Percentiles rank a stretch among this genome's conserved stretches.
Conservation (phyloP, 1,140 invertebrate species). For the Scaptomyza montana region DNA sequence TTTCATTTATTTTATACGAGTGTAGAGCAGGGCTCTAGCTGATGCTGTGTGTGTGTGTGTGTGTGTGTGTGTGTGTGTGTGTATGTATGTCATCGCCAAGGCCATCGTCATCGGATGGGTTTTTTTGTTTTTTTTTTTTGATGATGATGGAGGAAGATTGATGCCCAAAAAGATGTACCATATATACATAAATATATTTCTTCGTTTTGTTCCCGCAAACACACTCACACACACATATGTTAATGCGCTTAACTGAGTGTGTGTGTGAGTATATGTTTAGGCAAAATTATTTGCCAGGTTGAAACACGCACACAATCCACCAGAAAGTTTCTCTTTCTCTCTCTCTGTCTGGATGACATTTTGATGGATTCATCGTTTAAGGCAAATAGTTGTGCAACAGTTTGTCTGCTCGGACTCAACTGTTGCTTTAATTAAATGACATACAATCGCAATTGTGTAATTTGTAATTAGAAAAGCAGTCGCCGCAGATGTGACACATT, state of each 20-base stretch:
- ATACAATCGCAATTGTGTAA: constrained; percentile 27
- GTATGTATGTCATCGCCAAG: constrained; percentile 10
- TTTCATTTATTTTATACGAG: constrained; percentile 72
- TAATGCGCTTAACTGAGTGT: background rate
- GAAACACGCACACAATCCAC: constrained; percentile 2
- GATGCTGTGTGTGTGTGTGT: background rate
- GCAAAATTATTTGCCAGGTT: constrained; percentile 27
- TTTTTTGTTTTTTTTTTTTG: constrained; percentile 29
- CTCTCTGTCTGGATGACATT: too few species aligned
- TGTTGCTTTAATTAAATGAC: constrained; percentile 32
- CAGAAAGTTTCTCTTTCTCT: constrained; percentile 1
- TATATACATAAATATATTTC: background rate
- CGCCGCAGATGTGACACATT: constrained; percentile 15
- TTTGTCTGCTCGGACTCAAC: background rate
- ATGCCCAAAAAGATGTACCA: constrained; percentile 52
- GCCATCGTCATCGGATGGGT: constrained; percentile 39
- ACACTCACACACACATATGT: constrained; percentile 22
- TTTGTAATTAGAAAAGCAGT: constrained; percentile 39
- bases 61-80: constrained; percentile 4
- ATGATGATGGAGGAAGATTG: constrained; percentile 80
- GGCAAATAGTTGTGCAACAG: constrained; percentile 34
- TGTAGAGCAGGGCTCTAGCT: background rate
- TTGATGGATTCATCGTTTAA: constrained; percentile 8
- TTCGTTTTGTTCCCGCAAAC: background rate
- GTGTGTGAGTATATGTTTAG: background rate